phyloP scores from a whole-genome alignment of 2,113 vertebrate genomes.

The Jacana jacana region DNA sequence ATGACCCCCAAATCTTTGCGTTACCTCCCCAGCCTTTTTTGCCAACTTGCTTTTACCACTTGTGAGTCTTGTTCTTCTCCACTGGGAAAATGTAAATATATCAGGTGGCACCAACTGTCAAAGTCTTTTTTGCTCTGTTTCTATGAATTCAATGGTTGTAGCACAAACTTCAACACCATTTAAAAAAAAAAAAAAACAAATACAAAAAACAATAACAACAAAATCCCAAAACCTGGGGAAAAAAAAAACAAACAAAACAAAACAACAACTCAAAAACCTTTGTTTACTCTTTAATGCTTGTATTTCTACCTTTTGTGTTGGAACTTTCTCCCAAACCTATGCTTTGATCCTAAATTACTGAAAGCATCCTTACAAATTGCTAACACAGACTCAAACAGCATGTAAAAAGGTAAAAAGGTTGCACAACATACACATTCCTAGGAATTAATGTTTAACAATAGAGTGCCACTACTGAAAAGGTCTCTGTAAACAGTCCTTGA shows the following conservation, averaged over 20 bases:
- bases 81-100: background rate
- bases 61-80: background rate
- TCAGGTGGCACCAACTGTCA: background rate
- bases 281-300: background rate
- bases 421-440: constrained; percentile 10
- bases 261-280: background rate
- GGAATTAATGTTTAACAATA: constrained; percentile 61
- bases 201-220: too few relatives aligned
- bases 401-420: background rate
- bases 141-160: background rate
- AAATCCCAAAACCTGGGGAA: too few relatives aligned
- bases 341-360: background rate
- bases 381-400: background rate
- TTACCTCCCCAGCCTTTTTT: background rate
- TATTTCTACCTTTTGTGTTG: background rate
- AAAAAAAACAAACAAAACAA: background rate
- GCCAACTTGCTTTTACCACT: background rate
- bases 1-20: rapidly evolving
- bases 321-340: background rate
- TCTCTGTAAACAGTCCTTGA: background rate
- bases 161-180: background rate
- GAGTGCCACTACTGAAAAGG: background rate
- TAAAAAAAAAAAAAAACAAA: background rate
- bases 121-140: background rate
- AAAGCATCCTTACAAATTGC: background rate